Conservation (phyloP, 2,888 invertebrate species). For the Drymonia ruficornis region DNA sequence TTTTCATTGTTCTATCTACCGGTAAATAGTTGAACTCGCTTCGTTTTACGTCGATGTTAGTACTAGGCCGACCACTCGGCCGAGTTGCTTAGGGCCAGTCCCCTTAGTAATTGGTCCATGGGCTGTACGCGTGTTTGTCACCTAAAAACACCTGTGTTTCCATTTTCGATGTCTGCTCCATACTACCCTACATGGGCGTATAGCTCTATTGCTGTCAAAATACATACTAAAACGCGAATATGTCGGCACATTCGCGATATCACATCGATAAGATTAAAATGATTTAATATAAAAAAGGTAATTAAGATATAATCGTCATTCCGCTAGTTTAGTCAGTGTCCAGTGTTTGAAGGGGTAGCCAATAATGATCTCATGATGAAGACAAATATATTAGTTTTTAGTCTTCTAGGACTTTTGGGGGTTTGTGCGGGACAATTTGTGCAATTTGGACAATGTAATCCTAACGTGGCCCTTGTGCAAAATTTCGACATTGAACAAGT, state of each 20-base stretch:
- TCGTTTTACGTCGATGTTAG: too few species aligned
- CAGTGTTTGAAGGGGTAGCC: constrained; percentile 32
- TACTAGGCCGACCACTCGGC: too few species aligned
- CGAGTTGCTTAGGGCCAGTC: too few species aligned
- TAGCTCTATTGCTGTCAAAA: too few species aligned
- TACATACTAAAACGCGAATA: not conserved
- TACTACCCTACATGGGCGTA: too few species aligned
- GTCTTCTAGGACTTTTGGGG: constrained; percentile 51
- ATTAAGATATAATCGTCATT: constrained; percentile 52
- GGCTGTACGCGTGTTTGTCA: too few species aligned
- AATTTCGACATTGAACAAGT: constrained; percentile 52
- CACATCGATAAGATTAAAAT: constrained; percentile 45
- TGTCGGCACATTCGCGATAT: constrained; percentile 16
- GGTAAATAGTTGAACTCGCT: too few species aligned
- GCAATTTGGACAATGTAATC: constrained; percentile 62
- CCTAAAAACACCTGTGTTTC: too few species aligned
- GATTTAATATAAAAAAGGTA: constrained; percentile 54
- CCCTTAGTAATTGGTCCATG: too few species aligned
- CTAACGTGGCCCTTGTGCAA: constrained; percentile 34
- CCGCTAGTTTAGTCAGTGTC: constrained; percentile 44
- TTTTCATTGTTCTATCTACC: too few species aligned
- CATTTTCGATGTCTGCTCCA: too few species aligned
- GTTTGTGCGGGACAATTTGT: constrained; percentile 59
- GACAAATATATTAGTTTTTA: constrained; percentile 52
- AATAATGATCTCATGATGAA: constrained; percentile 67